A percentile compares a stretch with the other conserved stretches of the same genome.
These are phyloP conservation scores for Drosophila monieri DNA, from an alignment of 2,888 invertebrate genomes.

Conservation along the genomic window DNA sequence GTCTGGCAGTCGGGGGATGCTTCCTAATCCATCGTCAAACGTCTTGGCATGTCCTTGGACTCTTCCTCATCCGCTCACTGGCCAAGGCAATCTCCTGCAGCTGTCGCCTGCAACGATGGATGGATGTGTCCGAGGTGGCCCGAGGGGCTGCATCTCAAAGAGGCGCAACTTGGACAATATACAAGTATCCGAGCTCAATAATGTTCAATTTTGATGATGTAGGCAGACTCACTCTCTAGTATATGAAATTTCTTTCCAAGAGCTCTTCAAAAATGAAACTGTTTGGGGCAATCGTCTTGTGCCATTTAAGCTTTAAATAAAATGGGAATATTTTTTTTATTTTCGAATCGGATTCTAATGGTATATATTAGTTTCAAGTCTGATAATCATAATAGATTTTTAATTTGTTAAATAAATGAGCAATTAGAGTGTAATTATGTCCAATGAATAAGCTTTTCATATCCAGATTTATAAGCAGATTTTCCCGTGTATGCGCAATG, in stretches of 20 bases:
- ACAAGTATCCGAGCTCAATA: slow-evolving; percentile 27
- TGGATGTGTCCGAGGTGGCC: slow-evolving; percentile 35
- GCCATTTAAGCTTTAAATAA: background rate
- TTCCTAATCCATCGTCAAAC: slow-evolving; percentile 72
- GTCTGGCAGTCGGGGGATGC: slow-evolving; percentile 45
- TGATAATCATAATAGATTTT: background rate
- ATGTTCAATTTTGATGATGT: slow-evolving; percentile 41
- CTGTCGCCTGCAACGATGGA: slow-evolving; percentile 41
- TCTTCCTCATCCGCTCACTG: background rate
- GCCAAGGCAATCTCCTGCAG: slow-evolving; percentile 36
- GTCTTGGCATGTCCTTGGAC: slow-evolving; percentile 54
- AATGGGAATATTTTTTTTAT: background rate
- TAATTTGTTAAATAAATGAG: background rate
- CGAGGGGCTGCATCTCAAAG: slow-evolving; percentile 10
- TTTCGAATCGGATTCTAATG: background rate
- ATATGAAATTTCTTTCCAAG: background rate
- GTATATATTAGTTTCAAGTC: background rate
- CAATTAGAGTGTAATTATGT: background rate
- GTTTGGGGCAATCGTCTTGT: background rate
- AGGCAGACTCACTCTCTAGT: slow-evolving; percentile 11
- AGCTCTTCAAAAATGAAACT: background rate
- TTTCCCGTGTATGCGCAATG: too few species aligned
- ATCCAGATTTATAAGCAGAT: background rate
- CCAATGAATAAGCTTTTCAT: background rate
- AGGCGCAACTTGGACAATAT: slow-evolving; percentile 26